Evolutionary conservation across 2,888 invertebrate genomes (phyloP), one percentile per base, ranked within the genome.

Genomic region (Deilephila porcellus): DNA sequence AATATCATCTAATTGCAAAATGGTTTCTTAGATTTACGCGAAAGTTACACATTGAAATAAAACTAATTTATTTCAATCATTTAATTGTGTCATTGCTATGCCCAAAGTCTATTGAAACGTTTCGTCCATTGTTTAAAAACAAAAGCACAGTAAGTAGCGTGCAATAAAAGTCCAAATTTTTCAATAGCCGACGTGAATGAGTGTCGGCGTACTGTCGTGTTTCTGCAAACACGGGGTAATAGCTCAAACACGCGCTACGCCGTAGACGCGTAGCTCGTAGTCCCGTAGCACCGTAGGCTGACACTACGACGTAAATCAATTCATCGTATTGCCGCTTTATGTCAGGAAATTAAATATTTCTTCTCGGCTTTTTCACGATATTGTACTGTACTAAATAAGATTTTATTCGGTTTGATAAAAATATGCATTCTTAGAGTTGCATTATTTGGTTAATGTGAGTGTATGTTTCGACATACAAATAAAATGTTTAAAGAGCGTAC

Each of bases 161-260:
- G 67, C 73, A 71, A 73, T 70, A 74, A 71, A 52, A 37, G 45
- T 60, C 5, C 25, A 67, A 45, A 67, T 67, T 52, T 25, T 52
- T 25, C 52, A 67, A 67, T 29, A 25, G 67, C 67, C 4, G 45
- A 4, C 29, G 29, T 67, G 67, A 67, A 67, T 67, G 52, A 52
- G 67, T 25, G 67, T 45, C 20, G 37, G 64, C 11, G 45, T 64
- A 71, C 79, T 71, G 74, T 75, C 74, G 67, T 77, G 73, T 62
- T 37, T 71, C 70, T 71, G 74, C 76, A 78, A 80, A 80, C 76
- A 78, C 74, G 37, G 71, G 72, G 76, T 77, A 78, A 80, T 80
- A 79, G 77, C 60, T 74, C 73, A 11, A 63, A 45, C 73, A 67
- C 74, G 45, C 67, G 52, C 74, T 77, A 80, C 80, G 79, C 78